phyloP scores from a whole-genome alignment of 2,113 vertebrate species.

The Ailuropoda melanoleuca region DNA sequence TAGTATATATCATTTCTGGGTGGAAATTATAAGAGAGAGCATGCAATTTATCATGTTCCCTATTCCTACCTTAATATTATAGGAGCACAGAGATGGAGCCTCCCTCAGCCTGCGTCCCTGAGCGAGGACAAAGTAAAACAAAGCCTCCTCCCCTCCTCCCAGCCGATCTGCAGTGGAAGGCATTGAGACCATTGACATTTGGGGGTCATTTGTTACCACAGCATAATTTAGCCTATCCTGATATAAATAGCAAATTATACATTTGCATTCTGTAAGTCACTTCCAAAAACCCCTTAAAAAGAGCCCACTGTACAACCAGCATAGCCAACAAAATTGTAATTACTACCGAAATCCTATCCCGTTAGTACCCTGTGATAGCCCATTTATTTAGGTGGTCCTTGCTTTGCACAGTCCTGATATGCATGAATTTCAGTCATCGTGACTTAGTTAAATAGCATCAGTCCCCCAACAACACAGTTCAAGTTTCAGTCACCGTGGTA shows the following conservation, averaged over 20 bases:
- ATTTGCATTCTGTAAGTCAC: not conserved
- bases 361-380: not conserved
- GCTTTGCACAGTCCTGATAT: not conserved
- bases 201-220: not conserved
- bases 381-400: not conserved
- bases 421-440: not conserved
- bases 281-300: not conserved
- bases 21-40: not conserved
- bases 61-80: not conserved
- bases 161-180: not conserved
- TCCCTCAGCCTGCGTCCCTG: not conserved
- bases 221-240: not conserved
- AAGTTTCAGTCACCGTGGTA: not conserved
- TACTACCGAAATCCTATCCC: not conserved
- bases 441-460: slow-evolving; percentile 14
- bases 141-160: not conserved
- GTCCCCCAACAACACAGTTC: not conserved
- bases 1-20: not conserved
- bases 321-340: not conserved
- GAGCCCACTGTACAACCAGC: not conserved
- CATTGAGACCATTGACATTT: not conserved
- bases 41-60: not conserved
- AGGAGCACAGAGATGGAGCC: not conserved
- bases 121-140: not conserved
- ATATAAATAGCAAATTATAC: not conserved